Percentiles rank a stretch among this genome's conserved stretches.
These are phyloP conservation scores for Drosophila sulfurigaster DNA, from an alignment of 1,140 invertebrate species.

Conservation along the genomic window DNA sequence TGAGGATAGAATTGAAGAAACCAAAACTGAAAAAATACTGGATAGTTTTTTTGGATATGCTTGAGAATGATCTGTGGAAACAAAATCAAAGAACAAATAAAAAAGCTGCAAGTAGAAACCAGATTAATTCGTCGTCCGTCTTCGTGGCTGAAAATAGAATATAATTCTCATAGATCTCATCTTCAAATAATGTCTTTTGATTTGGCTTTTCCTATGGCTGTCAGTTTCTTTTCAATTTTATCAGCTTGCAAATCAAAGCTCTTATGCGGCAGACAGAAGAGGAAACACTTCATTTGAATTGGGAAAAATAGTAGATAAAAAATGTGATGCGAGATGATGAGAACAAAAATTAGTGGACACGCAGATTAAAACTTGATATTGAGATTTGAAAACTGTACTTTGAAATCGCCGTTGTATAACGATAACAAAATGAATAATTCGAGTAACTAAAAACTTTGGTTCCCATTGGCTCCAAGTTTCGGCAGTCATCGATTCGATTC, in stretches of 20 bases:
- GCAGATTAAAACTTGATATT: neutral
- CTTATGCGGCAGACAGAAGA: conserved; percentile 1
- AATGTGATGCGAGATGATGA: neutral
- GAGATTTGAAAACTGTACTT: conserved; percentile 8
- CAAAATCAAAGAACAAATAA: neutral
- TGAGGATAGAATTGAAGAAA: neutral
- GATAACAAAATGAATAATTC: conserved; percentile 6
- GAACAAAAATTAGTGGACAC: conserved; percentile 12
- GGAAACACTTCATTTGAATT: neutral
- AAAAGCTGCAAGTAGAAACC: neutral
- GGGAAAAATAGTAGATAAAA: too few relatives aligned
- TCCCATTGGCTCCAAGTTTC: conserved; percentile 54
- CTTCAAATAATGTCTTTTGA: neutral
- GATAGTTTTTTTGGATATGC: neutral
- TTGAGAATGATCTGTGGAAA: neutral
- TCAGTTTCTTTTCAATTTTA: neutral
- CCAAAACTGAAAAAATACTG: neutral
- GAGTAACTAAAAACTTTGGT: conserved; percentile 49
- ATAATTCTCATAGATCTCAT: neutral
- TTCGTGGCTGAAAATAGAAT: conserved; percentile 10
- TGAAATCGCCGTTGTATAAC: conserved; percentile 22
- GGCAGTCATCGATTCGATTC: conserved; percentile 3
- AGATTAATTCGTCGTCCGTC: neutral
- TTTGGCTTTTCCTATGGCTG: neutral
- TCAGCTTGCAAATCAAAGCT: conserved; percentile 27